A percentile compares a stretch with the other conserved stretches of the same genome.
phyloP scores from a whole-genome alignment of 1,140 invertebrate species.

The Ladona fulva region DNA sequence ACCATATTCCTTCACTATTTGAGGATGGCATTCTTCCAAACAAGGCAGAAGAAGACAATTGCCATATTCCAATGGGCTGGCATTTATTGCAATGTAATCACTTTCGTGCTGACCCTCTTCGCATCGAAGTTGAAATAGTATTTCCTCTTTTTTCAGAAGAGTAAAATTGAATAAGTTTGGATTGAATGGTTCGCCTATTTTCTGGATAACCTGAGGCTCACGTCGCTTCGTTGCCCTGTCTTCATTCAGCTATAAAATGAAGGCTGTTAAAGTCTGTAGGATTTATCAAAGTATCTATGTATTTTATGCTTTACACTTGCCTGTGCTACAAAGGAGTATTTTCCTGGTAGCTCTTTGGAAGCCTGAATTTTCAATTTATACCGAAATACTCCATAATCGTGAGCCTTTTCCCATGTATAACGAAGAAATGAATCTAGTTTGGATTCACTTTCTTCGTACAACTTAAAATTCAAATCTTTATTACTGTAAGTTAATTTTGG shows the following conservation, averaged over 20 bases:
- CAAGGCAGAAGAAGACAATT: constrained; percentile 56
- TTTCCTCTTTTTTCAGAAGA: constrained; percentile 47
- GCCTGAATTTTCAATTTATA: constrained; percentile 32
- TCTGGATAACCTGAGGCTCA: constrained; percentile 46
- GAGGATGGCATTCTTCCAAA: constrained; percentile 45
- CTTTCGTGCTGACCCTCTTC: constrained; percentile 31
- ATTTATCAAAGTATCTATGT: constrained; percentile 3
- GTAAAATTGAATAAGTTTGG: constrained; percentile 56
- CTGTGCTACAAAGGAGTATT: constrained; percentile 36
- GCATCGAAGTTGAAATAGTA: constrained; percentile 39
- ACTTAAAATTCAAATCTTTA: neutral
- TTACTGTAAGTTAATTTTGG: neutral
- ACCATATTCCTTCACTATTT: constrained; percentile 42
- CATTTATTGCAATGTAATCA: constrained; percentile 49
- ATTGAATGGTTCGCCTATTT: constrained; percentile 50
- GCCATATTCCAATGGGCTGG: constrained; percentile 57
- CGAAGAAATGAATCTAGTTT: neutral
- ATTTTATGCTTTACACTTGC: constrained; percentile 26
- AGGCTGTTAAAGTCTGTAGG: no score
- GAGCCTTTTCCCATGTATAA: neutral
- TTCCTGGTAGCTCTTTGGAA: constrained; percentile 34
- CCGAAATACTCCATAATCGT: constrained; percentile 23
- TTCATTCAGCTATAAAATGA: constrained; percentile 48
- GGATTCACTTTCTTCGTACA: neutral
- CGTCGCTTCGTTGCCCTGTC: constrained; percentile 49